Base-by-base conservation (phyloP, 23 tunicate genomes). In the Aplidium turbinatum region DNA sequence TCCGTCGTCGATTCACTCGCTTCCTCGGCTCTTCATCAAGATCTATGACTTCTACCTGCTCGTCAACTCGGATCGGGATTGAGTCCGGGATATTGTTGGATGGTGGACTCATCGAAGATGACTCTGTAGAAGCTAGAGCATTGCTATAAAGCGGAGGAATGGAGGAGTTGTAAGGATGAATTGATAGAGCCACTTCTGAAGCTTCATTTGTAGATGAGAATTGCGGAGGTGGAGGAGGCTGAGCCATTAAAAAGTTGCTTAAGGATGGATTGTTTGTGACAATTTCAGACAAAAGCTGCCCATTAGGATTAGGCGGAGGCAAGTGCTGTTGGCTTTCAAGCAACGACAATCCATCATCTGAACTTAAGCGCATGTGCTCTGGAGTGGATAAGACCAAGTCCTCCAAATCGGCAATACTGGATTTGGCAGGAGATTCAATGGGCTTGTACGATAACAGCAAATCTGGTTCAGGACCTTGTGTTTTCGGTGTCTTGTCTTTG, bases 1-100 rank as follows among this genome's bases (percentile, higher is more conserved):
- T 78, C 56, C 81, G 82, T 24, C 76, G 23, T 63, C 76, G 64
- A 11, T 31, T 38, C 2, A 36, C 31, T 55, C 66, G 21, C 66
- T 73, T 54, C 21, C 77, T 39, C 35, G 85, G 85, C 27, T 79
- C 85, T 33, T 79, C 77, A 20, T 79, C 75, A 22, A 83, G 29
- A 24, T 83, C 81, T 9, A 74, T 53, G 22, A 83, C 89, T 23
- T 65, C 76, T 4, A 63, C 27, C 65, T 63, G 73, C 4, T 72
- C 87, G 27, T 61, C 52, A 21, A 40, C 39, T 16, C 39, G 36
- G 9, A 70, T 58, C 5, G 58, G 76, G 33, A 4, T 7, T 4
- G 57, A 27, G 22, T 6, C 16, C n/a, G n/a, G n/a, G n/a, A n/a
- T n/a, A n/a, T n/a, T n/a, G n/a, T n/a, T n/a, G n/a, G n/a, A n/a